Conservation (phyloP, 2,113 vertebrate species). For the Scomber colias region DNA sequence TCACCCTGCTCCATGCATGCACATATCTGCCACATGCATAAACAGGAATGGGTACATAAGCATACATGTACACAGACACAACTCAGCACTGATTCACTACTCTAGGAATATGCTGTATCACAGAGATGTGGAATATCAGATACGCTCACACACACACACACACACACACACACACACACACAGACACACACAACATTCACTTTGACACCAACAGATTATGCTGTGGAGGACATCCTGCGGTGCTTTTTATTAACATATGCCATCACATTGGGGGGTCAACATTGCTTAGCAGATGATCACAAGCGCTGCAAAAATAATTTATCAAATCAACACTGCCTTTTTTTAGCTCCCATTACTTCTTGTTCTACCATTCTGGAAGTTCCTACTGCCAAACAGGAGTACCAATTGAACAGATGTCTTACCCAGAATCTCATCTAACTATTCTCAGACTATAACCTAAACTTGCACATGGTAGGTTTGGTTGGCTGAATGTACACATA, state of each 20-base stretch:
- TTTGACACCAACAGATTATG: constrained; percentile 69
- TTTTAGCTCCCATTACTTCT: constrained; percentile 49
- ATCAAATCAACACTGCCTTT: constrained; percentile 63
- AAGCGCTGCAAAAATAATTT: constrained; percentile 64
- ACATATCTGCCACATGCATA: constrained; percentile 42
- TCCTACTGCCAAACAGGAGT: constrained; percentile 35
- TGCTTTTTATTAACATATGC: constrained; percentile 80
- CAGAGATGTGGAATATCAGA: constrained; percentile 19
- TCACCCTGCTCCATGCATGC: constrained; percentile 21
- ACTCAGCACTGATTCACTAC: constrained; percentile 3
- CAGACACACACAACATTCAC: constrained; percentile 31
- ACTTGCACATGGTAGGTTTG: too few relatives aligned
- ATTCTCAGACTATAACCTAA: constrained; percentile 6
- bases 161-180: constrained; percentile 9
- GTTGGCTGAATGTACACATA: too few relatives aligned
- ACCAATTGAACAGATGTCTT: constrained; percentile 37
- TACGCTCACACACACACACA: constrained; percentile 1
- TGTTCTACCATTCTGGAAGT: constrained; percentile 31
- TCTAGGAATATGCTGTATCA: constrained; percentile 23
- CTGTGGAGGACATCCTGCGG: constrained; percentile 63
- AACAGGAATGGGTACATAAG: constrained; percentile 22
- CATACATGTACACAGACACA: constrained; percentile 11
- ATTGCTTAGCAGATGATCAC: constrained; percentile 67
- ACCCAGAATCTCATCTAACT: constrained; percentile 8
- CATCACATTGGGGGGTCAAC: constrained; percentile 59